Percentiles rank a stretch among this genome's conserved stretches.
These are phyloP conservation scores for Acanthococcus lagerstroemiae DNA, from an alignment of 2,888 invertebrate genomes.

Conservation along the genomic window DNA sequence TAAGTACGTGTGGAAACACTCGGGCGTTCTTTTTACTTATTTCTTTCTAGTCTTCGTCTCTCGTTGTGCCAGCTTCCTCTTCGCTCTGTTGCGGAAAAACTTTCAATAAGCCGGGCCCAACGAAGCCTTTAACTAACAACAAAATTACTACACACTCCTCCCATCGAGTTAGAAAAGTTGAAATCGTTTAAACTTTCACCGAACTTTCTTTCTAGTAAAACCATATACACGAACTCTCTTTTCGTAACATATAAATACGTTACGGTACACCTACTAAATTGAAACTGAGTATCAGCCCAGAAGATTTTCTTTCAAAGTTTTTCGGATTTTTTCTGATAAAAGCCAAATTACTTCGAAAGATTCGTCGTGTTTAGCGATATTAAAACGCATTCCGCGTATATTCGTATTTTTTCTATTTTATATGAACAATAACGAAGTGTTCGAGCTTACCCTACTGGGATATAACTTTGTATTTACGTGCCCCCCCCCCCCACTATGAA, in stretches of 20 bases:
- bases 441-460: no score
- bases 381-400: no score
- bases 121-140: conserved; percentile 28
- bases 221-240: conserved; percentile 13
- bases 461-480: no score
- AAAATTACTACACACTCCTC: conserved; percentile 28
- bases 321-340: conserved; percentile 17
- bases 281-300: conserved; percentile 25
- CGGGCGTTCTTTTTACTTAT: conserved; percentile 5
- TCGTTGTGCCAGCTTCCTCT: conserved; percentile 15
- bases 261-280: conserved; percentile 24
- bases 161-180: conserved; percentile 25
- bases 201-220: conserved; percentile 25
- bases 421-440: no score
- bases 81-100: conserved; percentile 26
- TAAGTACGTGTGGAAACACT: conserved; percentile 26
- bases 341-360: conserved; percentile 17
- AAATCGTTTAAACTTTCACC: conserved; percentile 28
- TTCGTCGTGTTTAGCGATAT: no score
- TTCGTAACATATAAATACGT: conserved; percentile 26
- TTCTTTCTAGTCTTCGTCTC: not conserved
- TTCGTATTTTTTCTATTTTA: no score
- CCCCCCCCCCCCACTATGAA: no score
- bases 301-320: conserved; percentile 23
- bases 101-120: conserved; percentile 26